These are phyloP conservation scores for Camelus bactrianus DNA, from an alignment of 2,113 vertebrate genomes.

Conservation along the genomic window DNA sequence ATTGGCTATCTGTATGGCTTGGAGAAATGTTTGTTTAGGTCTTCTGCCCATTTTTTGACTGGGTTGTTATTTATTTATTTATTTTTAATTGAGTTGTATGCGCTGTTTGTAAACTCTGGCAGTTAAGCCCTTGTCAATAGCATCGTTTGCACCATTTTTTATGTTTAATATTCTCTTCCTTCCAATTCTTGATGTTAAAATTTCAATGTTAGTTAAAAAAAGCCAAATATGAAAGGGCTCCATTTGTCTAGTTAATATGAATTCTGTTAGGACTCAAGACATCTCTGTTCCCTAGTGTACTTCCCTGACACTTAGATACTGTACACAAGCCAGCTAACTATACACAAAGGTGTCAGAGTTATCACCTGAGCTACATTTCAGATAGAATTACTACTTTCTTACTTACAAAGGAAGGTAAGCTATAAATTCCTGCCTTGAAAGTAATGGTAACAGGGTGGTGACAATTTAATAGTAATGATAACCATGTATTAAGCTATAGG, in stretches of 20 bases:
- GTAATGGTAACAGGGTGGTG: background rate
- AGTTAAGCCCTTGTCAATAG: too few relatives aligned
- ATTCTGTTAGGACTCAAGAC: background rate
- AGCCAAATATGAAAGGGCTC: background rate
- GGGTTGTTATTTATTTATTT: too few relatives aligned
- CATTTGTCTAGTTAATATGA: background rate
- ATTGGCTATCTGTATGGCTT: too few relatives aligned
- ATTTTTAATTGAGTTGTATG: too few relatives aligned
- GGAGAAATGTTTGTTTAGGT: too few relatives aligned
- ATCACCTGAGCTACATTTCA: background rate
- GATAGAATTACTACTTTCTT: background rate
- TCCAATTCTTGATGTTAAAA: background rate
- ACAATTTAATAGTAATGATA: background rate
- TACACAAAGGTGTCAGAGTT: background rate
- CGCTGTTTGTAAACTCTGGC: too few relatives aligned
- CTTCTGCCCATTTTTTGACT: too few relatives aligned
- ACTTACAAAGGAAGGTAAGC: background rate
- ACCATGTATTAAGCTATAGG: background rate
- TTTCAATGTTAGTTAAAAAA: background rate
- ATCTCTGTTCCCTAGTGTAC: background rate
- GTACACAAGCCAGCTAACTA: background rate
- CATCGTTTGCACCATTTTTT: background rate
- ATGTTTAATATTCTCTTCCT: background rate
- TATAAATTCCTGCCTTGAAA: background rate
- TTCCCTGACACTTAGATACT: background rate